Evolutionary conservation across 2,797 vertebrate genomes (phyloP), one percentile per base, ranked within the genome.

Genomic region (Geotrypetes seraphini): DNA sequence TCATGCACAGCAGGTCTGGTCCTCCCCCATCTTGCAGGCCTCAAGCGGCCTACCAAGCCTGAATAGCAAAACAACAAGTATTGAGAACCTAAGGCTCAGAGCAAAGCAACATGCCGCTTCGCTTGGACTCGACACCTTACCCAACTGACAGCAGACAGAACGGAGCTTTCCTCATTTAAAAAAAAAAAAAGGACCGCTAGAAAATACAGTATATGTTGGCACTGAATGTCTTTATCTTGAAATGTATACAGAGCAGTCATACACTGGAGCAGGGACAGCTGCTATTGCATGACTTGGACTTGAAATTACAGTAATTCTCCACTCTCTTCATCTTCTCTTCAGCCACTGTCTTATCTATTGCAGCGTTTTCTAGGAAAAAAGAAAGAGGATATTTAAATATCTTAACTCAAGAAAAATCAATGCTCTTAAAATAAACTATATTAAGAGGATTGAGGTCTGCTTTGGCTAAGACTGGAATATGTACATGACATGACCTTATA

Each of bases 1-100:
- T 14, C 92, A 97, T 0, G 92, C 92, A 12, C 94, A 95, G 81
- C 90, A 96, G 43, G 86, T 97, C 31, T 97, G 94, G 94, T 93
- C 86, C 60, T 90, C 84, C 34, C 92, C 92, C 1, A 76, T 97
- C 55, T 71, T 97, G 60, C 91, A 91, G 35, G 63, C 89, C 1
- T 87, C 90, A 2, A 19, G 78, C 60, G 4, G 65, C 51, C 66
- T 73, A 23, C 78, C 85, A 3, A 86, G 82, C 64, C 87, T 97
- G 72, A 99, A 96, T 87, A 99, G 96, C 89, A 99, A 99, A 85
- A 99, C 93, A 2, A 96, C 91, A 0, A 99, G 96, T 73, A 99
- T 99, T 2, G 96, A 99, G 73, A 99, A 98, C 70, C 87, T 99
- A 29, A 81, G 96, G 36, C 81, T 98, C 48, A 82, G 96, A 55